Conservation (phyloP, 2,113 vertebrate species). For the Entelurus aequoreus region DNA sequence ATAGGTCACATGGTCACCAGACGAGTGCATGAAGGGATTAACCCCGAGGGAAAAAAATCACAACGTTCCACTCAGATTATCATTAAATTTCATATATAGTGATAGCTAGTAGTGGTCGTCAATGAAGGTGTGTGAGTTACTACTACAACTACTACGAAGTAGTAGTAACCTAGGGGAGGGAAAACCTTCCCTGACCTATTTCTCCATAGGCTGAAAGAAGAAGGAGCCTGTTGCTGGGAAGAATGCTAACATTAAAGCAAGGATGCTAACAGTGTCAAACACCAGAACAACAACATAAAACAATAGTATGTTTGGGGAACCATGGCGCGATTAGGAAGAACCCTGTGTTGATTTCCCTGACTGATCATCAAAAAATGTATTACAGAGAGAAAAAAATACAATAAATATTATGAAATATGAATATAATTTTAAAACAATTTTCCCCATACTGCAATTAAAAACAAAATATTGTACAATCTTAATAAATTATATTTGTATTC, state of each 20-base stretch:
- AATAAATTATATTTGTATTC: too few relatives aligned
- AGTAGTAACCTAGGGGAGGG: slow-evolving; percentile 4
- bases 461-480: too few relatives aligned
- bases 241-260: slow-evolving; percentile 3
- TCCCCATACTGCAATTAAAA: too few relatives aligned
- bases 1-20: slow-evolving; percentile 46
- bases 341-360: too few relatives aligned
- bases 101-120: background rate
- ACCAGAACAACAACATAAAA: too few relatives aligned
- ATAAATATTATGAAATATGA: too few relatives aligned
- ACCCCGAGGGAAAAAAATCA: background rate
- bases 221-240: slow-evolving; percentile 40
- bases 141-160: background rate
- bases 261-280: too few relatives aligned
- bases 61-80: slow-evolving; percentile 24
- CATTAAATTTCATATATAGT: slow-evolving; percentile 17
- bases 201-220: slow-evolving; percentile 29
- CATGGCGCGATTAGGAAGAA: too few relatives aligned
- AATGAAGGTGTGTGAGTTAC: slow-evolving; percentile 6
- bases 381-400: too few relatives aligned
- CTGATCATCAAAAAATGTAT: too few relatives aligned
- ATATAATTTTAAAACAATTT: too few relatives aligned
- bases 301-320: too few relatives aligned
- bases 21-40: slow-evolving; percentile 48
- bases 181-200: slow-evolving; percentile 56